Evolutionary conservation across 2,888 invertebrate genomes (phyloP).

Genomic region (Lissocephala sabroskyi): DNA sequence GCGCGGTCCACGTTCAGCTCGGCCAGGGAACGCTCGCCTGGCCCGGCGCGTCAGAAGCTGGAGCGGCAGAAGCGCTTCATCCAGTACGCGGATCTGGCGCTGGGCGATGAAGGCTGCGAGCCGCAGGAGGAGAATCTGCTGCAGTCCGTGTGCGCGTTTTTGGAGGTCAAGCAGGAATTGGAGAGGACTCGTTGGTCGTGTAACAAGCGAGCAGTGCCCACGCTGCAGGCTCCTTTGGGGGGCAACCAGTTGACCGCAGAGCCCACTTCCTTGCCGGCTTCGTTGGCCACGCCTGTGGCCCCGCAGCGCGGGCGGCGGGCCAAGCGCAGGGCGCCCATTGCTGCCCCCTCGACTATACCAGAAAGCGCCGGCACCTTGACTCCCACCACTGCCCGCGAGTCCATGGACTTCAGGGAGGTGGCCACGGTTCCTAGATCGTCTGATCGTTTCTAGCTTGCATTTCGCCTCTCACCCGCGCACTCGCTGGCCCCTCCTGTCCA

Average conservation of each 20-base stretch:
- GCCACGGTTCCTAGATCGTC: too few relatives aligned
- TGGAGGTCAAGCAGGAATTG: slow-evolving; percentile 69
- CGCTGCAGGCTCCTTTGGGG: slow-evolving; percentile 8
- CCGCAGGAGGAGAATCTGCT: slow-evolving; percentile 67
- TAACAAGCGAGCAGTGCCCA: slow-evolving; percentile 29
- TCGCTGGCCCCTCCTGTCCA: neutral
- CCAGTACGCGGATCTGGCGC: slow-evolving; percentile 67
- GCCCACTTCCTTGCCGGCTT: neutral
- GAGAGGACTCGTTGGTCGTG: slow-evolving; percentile 38
- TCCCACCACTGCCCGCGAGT: slow-evolving; percentile 15
- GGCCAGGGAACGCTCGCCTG: slow-evolving; percentile 24
- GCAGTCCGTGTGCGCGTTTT: slow-evolving; percentile 65
- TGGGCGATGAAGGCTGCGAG: slow-evolving; percentile 55
- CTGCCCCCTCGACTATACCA: slow-evolving; percentile 50
- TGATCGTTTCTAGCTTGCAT: too few relatives aligned
- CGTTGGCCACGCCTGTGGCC: neutral
- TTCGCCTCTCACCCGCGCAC: too few relatives aligned
- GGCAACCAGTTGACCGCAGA: neutral
- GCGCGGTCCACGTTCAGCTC: slow-evolving; percentile 32
- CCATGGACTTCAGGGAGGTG: slow-evolving; percentile 16
- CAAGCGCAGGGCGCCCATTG: slow-evolving; percentile 40
- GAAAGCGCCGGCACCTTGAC: slow-evolving; percentile 41
- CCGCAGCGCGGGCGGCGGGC: slow-evolving; percentile 26
- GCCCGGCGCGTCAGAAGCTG: slow-evolving; percentile 17
- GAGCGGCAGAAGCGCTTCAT: slow-evolving; percentile 49